A percentile compares a stretch with the other conserved stretches of the same genome.
Evolutionary conservation across 2,113 vertebrate genomes (phyloP).

Genomic region (Genyomyrus donnyi): DNA sequence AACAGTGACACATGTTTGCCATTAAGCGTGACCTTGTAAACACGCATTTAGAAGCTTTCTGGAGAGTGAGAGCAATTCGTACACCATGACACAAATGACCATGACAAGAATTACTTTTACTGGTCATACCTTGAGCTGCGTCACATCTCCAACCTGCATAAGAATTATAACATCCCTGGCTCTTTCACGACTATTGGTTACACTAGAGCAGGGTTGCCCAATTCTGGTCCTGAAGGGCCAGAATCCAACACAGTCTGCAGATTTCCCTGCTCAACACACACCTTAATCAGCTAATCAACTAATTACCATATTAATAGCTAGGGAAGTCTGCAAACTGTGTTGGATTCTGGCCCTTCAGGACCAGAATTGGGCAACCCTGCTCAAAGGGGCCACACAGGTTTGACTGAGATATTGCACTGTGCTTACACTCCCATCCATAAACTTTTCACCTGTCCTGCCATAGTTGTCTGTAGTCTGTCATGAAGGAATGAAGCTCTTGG

Average conservation of each 20-base stretch:
- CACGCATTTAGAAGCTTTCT: not conserved
- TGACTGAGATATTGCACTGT: not conserved
- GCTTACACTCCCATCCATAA: not conserved
- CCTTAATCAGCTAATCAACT: too few species aligned
- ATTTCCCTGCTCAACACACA: too few species aligned
- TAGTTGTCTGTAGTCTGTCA: not conserved
- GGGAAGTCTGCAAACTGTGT: too few species aligned
- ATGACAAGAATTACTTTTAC: not conserved
- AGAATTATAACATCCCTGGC: not conserved
- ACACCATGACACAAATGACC: not conserved
- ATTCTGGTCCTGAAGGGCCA: too few species aligned
- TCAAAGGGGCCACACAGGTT: not conserved
- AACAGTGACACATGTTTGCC: not conserved
- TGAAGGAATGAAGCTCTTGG: not conserved
- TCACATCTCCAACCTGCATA: not conserved
- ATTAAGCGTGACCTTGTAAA: not conserved
- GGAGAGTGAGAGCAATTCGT: not conserved
- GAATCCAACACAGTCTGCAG: too few species aligned
- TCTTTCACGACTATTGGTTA: not conserved
- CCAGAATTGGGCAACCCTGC: too few species aligned
- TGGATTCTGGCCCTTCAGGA: too few species aligned
- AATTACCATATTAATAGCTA: too few species aligned
- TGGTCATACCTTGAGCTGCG: not conserved
- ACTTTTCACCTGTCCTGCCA: not conserved
- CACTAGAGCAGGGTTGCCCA: too few species aligned